Conservation (phyloP, 2,888 invertebrate species). For the Drosophila greeni region DNA sequence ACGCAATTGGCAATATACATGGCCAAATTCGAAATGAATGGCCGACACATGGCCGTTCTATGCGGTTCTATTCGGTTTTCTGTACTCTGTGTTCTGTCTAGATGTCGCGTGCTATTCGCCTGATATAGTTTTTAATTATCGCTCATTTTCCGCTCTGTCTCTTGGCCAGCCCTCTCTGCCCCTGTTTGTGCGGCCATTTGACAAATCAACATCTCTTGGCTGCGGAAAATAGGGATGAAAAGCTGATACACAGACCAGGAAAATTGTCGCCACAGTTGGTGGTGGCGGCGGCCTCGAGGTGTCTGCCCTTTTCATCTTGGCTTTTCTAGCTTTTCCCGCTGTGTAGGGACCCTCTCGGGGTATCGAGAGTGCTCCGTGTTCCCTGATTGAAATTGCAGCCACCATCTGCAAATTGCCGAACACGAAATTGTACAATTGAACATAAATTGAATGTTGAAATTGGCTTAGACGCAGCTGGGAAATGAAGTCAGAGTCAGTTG, state of each 20-base stretch:
- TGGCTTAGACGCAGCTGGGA: constrained; percentile 14
- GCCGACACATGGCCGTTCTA: constrained; percentile 33
- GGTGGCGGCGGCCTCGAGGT: constrained; percentile 50
- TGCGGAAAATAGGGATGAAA: neutral
- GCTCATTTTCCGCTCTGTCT: constrained; percentile 28
- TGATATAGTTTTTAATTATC: constrained; percentile 59
- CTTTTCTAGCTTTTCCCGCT: constrained; percentile 10
- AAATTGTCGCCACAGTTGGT: constrained; percentile 28
- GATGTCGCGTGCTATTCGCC: constrained; percentile 60
- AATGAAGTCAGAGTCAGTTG: neutral
- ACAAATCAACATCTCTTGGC: constrained; percentile 45
- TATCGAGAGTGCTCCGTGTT: neutral
- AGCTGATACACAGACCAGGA: neutral
- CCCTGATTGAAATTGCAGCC: constrained; percentile 34
- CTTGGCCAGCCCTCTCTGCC: constrained; percentile 34
- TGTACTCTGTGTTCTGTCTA: constrained; percentile 31
- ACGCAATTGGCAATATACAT: constrained; percentile 34
- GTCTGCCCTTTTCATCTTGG: constrained; percentile 37
- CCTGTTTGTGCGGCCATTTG: constrained; percentile 50
- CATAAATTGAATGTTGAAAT: constrained; percentile 24
- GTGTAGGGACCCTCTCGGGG: neutral
- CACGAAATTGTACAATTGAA: constrained; percentile 19
- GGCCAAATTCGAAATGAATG: constrained; percentile 37
- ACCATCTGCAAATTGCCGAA: constrained; percentile 32
- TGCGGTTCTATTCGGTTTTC: constrained; percentile 26